Evolutionary conservation across 2,888 invertebrate genomes (phyloP), one percentile per base, ranked within the genome.

Genomic region (Troglohyphantes excavatus): DNA sequence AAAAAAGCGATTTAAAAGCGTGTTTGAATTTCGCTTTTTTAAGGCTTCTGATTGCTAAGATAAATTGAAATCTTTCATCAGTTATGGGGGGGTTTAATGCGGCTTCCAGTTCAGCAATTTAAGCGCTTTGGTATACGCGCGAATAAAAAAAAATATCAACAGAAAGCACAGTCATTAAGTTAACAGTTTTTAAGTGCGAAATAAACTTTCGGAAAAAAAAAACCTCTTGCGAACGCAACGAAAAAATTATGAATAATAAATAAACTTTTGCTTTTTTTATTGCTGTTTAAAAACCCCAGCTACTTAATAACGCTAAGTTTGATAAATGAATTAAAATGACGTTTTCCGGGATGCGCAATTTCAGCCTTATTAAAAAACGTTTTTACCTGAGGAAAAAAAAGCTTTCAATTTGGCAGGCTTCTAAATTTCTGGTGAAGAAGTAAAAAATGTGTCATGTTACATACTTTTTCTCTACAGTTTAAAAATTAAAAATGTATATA

Each of bases 321-420:
- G 84, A 84, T 84, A 84, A 84, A 84, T 84, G 68, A 63, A 68
- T 83, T 73, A 72, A 63, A 67, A 76, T 76, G 53, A 61, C 61
- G 72, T 59, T 53, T 76, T 53, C 19, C 33, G 23, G 29, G 63
- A 29, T 46, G 26, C 46, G 27, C 43, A 53, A 68, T 27, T 68
- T 81, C 26, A 53, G 19, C 21, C 17, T 26, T 43, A 27, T 26
- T 27, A 67, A 81, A 67, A 46, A 53, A 53, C 19, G 17, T 7
- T 78, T 39, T 65, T 26, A 65, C 78, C n/a, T 29, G n/a, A 63
- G 21, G 33, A 75, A 78, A 76, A n/a, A 78, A 43, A 26, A 29
- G 23, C 23, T 78, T 78, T 78, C 78, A 43, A 27, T 75, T 75
- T 59, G 29, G 19, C n/a, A n/a, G n/a, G n/a, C n/a, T n/a, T n/a